A percentile compares a stretch with the other conserved stretches of the same genome.
These are phyloP conservation scores for Timema cristinae DNA, from an alignment of 2,888 invertebrate genomes.

Conservation along the genomic window DNA sequence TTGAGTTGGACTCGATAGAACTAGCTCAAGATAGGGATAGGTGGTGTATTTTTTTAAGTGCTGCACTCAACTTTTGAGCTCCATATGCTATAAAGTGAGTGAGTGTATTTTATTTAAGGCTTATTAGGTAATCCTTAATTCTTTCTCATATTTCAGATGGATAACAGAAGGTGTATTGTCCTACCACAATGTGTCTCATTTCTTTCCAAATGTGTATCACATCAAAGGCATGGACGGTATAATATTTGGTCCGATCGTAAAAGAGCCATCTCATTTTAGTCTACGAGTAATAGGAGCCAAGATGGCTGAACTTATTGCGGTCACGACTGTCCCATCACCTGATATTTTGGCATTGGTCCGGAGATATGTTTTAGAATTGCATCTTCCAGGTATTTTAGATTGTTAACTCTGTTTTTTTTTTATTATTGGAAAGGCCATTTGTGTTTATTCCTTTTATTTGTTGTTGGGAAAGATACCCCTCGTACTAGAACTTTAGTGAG, in stretches of 20 bases:
- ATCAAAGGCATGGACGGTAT: constrained; percentile 34
- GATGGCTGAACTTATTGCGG: constrained; percentile 39
- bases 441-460: too few species aligned
- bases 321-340: constrained; percentile 41
- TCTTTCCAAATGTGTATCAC: constrained; percentile 29
- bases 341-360: constrained; percentile 40
- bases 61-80: too few species aligned
- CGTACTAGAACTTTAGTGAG: too few species aligned
- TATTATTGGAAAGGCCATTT: too few species aligned
- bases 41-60: too few species aligned
- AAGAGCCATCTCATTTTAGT: constrained; percentile 29
- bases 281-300: constrained; percentile 36
- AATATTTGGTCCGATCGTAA: constrained; percentile 30
- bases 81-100: too few species aligned
- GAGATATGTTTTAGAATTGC: constrained; percentile 45
- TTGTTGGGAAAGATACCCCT: too few species aligned
- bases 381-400: constrained; percentile 47
- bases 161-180: constrained; percentile 36
- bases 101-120: too few species aligned
- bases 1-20: too few species aligned
- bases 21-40: too few species aligned
- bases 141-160: constrained; percentile 36
- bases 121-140: too few species aligned
- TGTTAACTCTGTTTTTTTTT: too few species aligned
- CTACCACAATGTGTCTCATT: constrained; percentile 33